Evolutionary conservation across 2,797 vertebrate genomes (phyloP).

Genomic region (Lepilemur ruficaudatus): DNA sequence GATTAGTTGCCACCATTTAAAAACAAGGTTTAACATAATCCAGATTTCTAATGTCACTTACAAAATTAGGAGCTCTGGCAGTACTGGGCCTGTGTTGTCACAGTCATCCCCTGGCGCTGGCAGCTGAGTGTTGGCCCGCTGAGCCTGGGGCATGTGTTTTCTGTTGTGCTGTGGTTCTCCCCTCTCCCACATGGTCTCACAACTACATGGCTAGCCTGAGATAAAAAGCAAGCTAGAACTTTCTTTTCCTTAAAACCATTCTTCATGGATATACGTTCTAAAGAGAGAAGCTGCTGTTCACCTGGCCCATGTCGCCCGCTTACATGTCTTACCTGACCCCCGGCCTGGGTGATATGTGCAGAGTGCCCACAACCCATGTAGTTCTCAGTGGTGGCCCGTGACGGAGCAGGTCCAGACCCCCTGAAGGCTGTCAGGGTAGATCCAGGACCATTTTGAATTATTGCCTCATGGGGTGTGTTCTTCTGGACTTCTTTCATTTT

Average conservation of each 20-base stretch:
- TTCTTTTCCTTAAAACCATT: neutral
- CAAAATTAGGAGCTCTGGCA: neutral
- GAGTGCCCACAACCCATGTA: neutral
- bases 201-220: neutral
- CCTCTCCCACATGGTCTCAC: too few species aligned
- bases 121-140: fast-evolving
- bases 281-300: neutral
- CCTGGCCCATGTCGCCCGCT: neutral
- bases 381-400: neutral
- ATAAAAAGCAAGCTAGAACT: neutral
- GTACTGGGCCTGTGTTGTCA: neutral
- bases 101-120: neutral
- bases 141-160: neutral
- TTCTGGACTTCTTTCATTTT: neutral
- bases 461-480: neutral
- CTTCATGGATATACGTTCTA: neutral
- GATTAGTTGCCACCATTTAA: neutral
- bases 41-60: neutral
- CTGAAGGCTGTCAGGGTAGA: neutral
- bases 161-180: neutral
- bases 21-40: neutral
- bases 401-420: neutral
- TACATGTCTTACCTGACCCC: neutral
- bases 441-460: neutral
- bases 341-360: neutral